These are phyloP conservation scores for Grus americana DNA, from an alignment of 2,113 vertebrate species.

Conservation along the genomic window DNA sequence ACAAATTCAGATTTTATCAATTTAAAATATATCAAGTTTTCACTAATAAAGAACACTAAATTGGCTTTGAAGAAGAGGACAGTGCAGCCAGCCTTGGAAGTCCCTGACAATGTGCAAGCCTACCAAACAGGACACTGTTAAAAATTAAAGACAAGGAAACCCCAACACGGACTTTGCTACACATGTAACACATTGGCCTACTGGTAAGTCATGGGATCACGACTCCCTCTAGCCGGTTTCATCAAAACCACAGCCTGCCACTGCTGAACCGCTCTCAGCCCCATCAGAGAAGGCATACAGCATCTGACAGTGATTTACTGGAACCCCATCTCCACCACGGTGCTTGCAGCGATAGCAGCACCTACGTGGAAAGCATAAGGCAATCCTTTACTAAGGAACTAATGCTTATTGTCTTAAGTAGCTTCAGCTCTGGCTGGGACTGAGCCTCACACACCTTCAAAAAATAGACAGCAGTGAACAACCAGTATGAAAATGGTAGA, in stretches of 20 bases:
- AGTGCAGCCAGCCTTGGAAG: background rate
- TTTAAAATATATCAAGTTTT: background rate
- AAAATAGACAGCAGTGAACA: background rate
- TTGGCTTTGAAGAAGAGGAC: background rate
- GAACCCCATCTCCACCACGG: rapidly evolving
- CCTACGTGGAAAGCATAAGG: background rate
- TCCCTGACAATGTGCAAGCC: background rate
- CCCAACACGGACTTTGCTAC: background rate
- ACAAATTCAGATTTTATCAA: background rate
- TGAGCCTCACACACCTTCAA: background rate
- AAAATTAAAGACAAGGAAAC: background rate
- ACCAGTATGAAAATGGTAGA: background rate
- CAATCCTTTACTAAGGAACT: background rate
- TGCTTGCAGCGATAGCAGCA: background rate
- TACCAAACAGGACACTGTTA: background rate
- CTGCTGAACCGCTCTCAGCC: background rate
- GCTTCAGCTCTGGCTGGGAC: background rate
- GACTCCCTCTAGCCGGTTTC: background rate
- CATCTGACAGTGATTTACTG: background rate
- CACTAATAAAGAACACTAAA: background rate
- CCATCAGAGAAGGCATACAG: background rate
- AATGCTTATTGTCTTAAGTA: background rate
- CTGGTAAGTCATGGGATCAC: background rate
- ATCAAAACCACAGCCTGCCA: background rate
- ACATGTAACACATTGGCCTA: background rate